These are phyloP conservation scores for Tangara arthus DNA, from an alignment of 2,797 vertebrate genomes.

Conservation along the genomic window DNA sequence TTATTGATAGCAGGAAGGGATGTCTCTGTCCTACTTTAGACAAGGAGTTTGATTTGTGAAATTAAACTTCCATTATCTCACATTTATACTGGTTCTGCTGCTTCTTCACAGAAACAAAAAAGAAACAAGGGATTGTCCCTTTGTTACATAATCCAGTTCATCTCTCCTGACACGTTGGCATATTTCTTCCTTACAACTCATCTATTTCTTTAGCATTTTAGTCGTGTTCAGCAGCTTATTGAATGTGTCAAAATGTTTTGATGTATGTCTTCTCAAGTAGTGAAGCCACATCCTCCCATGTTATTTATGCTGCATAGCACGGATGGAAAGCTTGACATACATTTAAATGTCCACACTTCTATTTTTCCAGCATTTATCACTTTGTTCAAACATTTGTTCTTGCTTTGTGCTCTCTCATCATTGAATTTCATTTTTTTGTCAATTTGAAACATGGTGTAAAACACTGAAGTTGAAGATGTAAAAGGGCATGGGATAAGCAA, in stretches of 20 bases:
- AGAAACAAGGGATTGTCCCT: not conserved
- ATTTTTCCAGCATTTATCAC: not conserved
- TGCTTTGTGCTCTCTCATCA: not conserved
- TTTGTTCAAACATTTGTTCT: not conserved
- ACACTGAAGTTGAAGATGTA: not conserved
- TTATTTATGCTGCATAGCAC: not conserved
- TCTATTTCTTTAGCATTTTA: not conserved
- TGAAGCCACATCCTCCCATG: not conserved
- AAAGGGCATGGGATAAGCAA: not conserved
- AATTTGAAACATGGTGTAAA: not conserved
- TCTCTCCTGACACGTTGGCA: not conserved
- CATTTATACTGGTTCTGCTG: not conserved
- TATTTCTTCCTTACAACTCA: not conserved
- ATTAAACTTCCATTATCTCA: not conserved
- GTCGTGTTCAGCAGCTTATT: not conserved
- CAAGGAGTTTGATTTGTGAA: not conserved
- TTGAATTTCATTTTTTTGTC: not conserved
- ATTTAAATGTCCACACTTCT: not conserved
- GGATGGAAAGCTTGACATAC: not conserved
- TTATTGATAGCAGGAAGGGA: not conserved
- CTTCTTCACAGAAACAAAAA: not conserved
- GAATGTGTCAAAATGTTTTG: conserved; percentile 17
- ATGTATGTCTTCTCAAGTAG: not conserved
- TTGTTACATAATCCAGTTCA: not conserved
- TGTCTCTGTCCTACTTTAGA: not conserved